These are phyloP conservation scores for Myotis brandtii DNA, from an alignment of 2,113 vertebrate genomes.

Conservation along the genomic window DNA sequence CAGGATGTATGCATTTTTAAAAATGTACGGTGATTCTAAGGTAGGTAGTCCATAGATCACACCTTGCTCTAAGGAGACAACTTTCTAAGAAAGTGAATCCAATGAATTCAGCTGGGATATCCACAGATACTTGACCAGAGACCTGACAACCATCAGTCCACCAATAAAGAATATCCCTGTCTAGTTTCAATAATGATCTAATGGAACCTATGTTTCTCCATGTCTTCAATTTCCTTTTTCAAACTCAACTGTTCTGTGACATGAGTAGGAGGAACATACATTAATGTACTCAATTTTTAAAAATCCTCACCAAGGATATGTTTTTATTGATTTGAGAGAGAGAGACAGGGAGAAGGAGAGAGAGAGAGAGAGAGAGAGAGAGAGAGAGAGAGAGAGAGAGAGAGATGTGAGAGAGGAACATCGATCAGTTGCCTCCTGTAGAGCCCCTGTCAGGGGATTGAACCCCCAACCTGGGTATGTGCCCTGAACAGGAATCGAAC, in stretches of 20 bases:
- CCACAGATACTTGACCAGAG: background rate
- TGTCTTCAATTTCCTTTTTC: slow-evolving; percentile 16
- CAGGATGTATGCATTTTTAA: background rate
- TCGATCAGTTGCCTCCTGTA: too few species aligned
- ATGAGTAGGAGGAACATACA: background rate
- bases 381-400: too few species aligned
- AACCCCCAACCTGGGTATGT: too few species aligned
- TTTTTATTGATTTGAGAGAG: too few species aligned
- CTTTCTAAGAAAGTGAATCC: slow-evolving; percentile 8
- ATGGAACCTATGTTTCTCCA: background rate
- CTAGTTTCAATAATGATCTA: slow-evolving; percentile 43
- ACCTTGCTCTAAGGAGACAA: slow-evolving; percentile 8
- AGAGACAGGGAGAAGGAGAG: too few species aligned
- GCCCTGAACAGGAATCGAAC: too few species aligned
- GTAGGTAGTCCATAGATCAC: background rate
- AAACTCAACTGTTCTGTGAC: background rate
- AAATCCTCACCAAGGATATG: background rate
- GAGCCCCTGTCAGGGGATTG: too few species aligned
- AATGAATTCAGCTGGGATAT: background rate
- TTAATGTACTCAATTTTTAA: slow-evolving; percentile 31
- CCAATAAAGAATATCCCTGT: background rate
- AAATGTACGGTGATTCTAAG: background rate
- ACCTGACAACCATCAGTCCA: background rate
- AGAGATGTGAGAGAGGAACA: too few species aligned
- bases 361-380: too few species aligned